A percentile compares a stretch with the other conserved stretches of the same genome.
These are phyloP conservation scores for Myotis pilosus DNA, from an alignment of 2,797 vertebrate genomes.

Conservation along the genomic window DNA sequence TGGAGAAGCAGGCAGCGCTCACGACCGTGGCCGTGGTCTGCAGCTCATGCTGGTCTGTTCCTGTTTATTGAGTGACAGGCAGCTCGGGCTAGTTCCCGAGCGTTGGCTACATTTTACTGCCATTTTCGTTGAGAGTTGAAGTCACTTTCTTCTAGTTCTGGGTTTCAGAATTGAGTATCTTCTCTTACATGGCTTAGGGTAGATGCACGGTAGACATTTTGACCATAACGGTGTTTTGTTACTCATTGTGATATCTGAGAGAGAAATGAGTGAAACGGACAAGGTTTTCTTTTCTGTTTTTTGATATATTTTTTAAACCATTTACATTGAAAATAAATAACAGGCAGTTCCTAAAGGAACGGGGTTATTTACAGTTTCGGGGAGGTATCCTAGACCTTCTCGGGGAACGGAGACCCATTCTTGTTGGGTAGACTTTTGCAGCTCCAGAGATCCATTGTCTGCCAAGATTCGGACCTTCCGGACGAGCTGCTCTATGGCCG, in stretches of 20 bases:
- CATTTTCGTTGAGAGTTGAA: background rate
- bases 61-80: background rate
- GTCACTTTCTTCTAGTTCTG: background rate
- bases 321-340: background rate
- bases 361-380: background rate
- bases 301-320: background rate
- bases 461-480: constrained; percentile 89
- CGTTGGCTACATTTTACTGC: background rate
- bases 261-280: background rate
- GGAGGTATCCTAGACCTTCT: background rate
- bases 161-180: background rate
- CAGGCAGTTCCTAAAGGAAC: background rate
- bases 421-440: constrained; percentile 87
- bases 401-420: background rate
- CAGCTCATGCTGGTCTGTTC: background rate
- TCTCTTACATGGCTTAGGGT: background rate
- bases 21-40: background rate
- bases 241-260: background rate
- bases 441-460: constrained; percentile 89
- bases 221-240: background rate
- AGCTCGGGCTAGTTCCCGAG: background rate
- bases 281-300: background rate
- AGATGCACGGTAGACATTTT: background rate
- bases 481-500: constrained; percentile 96
- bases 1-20: background rate